Conservation (phyloP, 2,113 vertebrate species). For the Speoplatyrhinus poulsoni region DNA sequence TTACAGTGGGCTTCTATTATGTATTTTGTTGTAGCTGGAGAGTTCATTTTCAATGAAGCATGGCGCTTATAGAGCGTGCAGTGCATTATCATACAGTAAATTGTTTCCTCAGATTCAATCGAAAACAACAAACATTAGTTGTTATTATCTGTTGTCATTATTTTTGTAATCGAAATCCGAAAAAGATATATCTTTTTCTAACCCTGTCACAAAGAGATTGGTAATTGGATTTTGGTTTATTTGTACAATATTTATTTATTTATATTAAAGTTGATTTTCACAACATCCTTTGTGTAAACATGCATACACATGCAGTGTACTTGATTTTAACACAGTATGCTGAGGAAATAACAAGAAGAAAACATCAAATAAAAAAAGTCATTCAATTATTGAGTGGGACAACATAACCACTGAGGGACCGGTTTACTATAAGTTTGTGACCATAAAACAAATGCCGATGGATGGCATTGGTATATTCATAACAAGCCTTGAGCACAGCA, state of each 20-base stretch:
- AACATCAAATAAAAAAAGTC: slow-evolving; percentile 46
- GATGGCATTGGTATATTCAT: slow-evolving; percentile 62
- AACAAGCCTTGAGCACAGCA: slow-evolving; percentile 29
- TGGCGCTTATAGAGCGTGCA: slow-evolving; percentile 15
- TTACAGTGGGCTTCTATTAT: slow-evolving; percentile 37
- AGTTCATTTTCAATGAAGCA: slow-evolving; percentile 12
- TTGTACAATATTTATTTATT: slow-evolving; percentile 17
- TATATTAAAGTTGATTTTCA: too few species aligned
- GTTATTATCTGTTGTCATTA: not conserved
- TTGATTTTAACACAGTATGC: slow-evolving; percentile 44
- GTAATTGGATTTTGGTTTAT: slow-evolving; percentile 29
- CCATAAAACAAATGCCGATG: slow-evolving; percentile 41
- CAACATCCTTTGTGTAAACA: slow-evolving; percentile 7
- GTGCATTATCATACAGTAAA: slow-evolving; percentile 15
- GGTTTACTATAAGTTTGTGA: slow-evolving; percentile 41
- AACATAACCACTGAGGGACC: slow-evolving; percentile 14
- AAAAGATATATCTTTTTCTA: not conserved
- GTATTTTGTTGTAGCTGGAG: slow-evolving; percentile 13
- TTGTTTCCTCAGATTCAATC: not conserved
- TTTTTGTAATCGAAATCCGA: slow-evolving; percentile 8
- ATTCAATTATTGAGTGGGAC: slow-evolving; percentile 57
- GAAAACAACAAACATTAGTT: not conserved
- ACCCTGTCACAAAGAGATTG: slow-evolving; percentile 23
- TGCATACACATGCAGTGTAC: not conserved
- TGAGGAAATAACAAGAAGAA: slow-evolving; percentile 50